Evolutionary conservation across 2,113 vertebrate genomes (phyloP).

Genomic region (Strix uralensis): DNA sequence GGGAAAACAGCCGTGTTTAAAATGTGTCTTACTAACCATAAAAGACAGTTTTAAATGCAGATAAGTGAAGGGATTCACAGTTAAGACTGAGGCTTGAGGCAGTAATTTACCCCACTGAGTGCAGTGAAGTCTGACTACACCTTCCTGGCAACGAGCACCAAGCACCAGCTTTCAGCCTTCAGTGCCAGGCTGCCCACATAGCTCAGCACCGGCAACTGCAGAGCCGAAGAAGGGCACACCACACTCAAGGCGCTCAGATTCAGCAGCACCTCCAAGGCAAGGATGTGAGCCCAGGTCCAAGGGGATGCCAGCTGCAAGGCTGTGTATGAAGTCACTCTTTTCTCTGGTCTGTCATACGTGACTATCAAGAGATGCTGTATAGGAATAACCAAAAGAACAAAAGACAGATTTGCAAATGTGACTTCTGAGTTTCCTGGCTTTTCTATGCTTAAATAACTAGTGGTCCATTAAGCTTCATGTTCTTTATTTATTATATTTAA

Average conservation of each 20-base stretch:
- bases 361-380: background rate
- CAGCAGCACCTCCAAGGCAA: background rate
- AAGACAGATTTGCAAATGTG: background rate
- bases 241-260: fast-evolving
- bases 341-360: background rate
- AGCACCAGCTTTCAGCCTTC: background rate
- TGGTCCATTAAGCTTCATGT: background rate
- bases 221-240: background rate
- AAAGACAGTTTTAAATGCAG: background rate
- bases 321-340: background rate
- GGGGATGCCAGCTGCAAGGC: background rate
- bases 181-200: background rate
- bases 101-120: background rate
- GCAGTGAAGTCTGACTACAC: background rate
- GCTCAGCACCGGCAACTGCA: fast-evolving
- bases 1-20: background rate
- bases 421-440: constrained; percentile 7
- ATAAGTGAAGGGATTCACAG: background rate
- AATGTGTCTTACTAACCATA: background rate
- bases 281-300: fast-evolving
- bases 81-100: background rate
- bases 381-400: background rate
- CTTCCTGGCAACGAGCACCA: background rate
- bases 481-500: constrained; percentile 34
- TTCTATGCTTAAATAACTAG: background rate